Evolutionary conservation across 2,888 invertebrate genomes (phyloP), one percentile per base, ranked within the genome.

Genomic region (Antheraea assamensis): DNA sequence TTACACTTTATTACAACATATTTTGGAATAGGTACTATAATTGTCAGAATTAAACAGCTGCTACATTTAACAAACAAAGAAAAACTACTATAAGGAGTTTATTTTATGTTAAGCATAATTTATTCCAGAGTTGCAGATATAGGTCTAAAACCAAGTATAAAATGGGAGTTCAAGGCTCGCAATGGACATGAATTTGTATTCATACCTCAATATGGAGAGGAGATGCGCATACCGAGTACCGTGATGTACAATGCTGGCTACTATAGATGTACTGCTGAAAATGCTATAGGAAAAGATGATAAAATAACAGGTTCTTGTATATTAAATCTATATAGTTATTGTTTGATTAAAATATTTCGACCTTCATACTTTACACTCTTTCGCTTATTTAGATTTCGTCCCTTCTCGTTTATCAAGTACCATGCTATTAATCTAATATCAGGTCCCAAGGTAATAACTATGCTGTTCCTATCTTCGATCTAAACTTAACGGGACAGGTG

Each of bases 201-300:
- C n/a, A 52, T 72, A n/a, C 49, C 68, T 30, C 66, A 68, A 24
- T 52, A 52, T 27, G 72, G 68, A 15, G 47, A 66, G n/a, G 68
- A 72, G 19, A 52, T 72, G 68, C 49, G 52, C 21, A 72, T 72
- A 27, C 30, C 61, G 35, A 27, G 35, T n/a, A 35, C 72, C 3
- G 52, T 68, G 21, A 30, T 72, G 47, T 27, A 66, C 7, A 31
- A 68, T 17, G 55, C 30, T 31, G 72, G 72, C 5, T 31, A n/a
- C 21, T 72, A 68, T 52, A 72, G 52, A 52, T 72, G 72, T 49
- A 35, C 68, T 24, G 72, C 72, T 31, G 52, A 72, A 24, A 72
- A 72, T 52, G 17, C 15, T 5, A 17, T n/a, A 30, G 68, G 72
- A 35, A 68, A 10, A 13, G 68, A 68, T 19, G 68, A 68, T n/a